These are phyloP conservation scores for Alviniconcha strummeri DNA, from an alignment of 2,888 invertebrate genomes.

Conservation along the genomic window DNA sequence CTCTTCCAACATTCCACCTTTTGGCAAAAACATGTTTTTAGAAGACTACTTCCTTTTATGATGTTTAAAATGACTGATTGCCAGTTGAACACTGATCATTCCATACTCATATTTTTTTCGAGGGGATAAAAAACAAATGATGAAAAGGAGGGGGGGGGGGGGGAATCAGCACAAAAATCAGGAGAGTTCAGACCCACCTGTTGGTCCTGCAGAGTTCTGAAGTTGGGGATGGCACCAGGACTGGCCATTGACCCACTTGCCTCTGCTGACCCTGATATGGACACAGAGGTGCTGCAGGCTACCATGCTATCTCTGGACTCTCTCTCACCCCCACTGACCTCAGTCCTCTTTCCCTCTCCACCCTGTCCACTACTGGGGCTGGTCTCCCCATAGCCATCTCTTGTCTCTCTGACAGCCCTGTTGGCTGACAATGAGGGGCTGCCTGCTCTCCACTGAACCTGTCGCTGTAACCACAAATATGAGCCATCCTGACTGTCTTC, in stretches of 20 bases:
- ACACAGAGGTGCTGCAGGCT: background rate
- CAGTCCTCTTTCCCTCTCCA: background rate
- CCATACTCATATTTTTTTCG: too few relatives aligned
- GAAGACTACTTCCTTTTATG: too few relatives aligned
- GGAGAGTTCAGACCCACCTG: constrained; percentile 49
- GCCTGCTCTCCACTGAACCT: constrained; percentile 8
- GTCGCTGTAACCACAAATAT: constrained; percentile 21
- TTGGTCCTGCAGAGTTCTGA: constrained; percentile 62
- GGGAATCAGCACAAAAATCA: too few relatives aligned
- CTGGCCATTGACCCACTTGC: constrained; percentile 40
- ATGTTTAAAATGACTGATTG: too few relatives aligned
- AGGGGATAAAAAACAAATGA: too few relatives aligned
- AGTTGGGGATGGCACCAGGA: constrained; percentile 58
- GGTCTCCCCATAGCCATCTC: too few relatives aligned
- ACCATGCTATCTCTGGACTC: background rate
- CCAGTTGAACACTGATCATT: too few relatives aligned
- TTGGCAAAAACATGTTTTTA: too few relatives aligned
- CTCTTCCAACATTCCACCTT: too few relatives aligned
- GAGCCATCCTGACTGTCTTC: constrained; percentile 31
- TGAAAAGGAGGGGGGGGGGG: too few relatives aligned
- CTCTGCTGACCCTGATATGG: constrained; percentile 24
- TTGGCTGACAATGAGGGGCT: background rate
- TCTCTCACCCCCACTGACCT: too few relatives aligned
- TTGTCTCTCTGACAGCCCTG: background rate
- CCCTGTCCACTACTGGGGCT: background rate